These are phyloP conservation scores for Hapalemur alaotrensis DNA, from an alignment of 2,797 vertebrate species.

Conservation along the genomic window DNA sequence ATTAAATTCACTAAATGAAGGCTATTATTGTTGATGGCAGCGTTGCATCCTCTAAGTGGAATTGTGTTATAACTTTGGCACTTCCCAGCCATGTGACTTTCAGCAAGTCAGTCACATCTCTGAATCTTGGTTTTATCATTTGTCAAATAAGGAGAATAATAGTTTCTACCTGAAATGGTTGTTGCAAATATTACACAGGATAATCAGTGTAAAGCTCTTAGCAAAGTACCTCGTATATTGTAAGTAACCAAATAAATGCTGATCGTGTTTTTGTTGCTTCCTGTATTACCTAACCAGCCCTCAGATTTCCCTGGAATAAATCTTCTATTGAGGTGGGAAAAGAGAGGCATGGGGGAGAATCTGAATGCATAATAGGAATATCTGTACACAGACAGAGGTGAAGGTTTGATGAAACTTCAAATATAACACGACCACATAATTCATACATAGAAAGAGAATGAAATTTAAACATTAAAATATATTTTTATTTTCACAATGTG, in stretches of 20 bases:
- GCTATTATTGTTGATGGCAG: background rate
- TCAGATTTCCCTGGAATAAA: background rate
- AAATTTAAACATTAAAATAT: background rate
- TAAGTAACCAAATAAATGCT: background rate
- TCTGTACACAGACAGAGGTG: background rate
- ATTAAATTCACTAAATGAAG: background rate
- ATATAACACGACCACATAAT: background rate
- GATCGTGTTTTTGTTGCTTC: background rate
- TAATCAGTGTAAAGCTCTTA: background rate
- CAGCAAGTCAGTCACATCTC: background rate
- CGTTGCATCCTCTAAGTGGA: background rate
- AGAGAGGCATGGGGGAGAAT: background rate
- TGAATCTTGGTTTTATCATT: background rate
- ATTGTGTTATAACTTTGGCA: background rate
- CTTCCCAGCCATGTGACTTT: background rate
- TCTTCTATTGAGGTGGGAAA: background rate
- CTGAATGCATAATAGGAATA: background rate
- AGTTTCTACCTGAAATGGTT: background rate
- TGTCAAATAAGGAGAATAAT: background rate
- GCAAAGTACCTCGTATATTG: background rate
- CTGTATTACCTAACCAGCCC: background rate
- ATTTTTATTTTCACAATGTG: conserved; percentile 22
- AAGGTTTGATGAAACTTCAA: background rate
- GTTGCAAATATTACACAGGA: background rate
- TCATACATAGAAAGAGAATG: background rate